Conservation (phyloP, 2,113 vertebrate genomes). For the Corynorhinus townsendii region DNA sequence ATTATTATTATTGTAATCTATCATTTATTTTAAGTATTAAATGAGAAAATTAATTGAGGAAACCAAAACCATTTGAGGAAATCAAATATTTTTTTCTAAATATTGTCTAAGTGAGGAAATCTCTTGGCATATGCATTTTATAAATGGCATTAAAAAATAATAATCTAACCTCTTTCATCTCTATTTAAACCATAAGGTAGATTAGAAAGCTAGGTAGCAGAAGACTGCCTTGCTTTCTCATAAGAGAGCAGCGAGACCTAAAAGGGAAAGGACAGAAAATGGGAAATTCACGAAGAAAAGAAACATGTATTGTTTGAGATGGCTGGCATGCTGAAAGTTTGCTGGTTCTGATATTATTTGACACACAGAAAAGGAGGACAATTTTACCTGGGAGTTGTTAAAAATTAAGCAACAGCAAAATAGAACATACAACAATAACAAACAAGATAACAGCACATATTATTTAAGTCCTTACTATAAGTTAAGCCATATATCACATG, state of each 20-base stretch:
- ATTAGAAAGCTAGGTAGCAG: background rate
- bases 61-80: background rate
- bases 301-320: background rate
- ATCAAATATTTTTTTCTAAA: slow-evolving; percentile 35
- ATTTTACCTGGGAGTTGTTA: background rate
- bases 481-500: background rate
- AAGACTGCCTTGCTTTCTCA: background rate
- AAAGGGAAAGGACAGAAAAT: background rate
- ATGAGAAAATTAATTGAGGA: background rate
- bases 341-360: background rate
- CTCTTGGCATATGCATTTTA: background rate
- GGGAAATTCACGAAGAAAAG: background rate
- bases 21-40: slow-evolving; percentile 24
- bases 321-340: background rate
- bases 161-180: background rate
- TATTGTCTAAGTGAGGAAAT: background rate
- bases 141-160: background rate
- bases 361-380: background rate
- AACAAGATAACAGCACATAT: background rate
- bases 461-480: background rate
- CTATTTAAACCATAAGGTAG: background rate
- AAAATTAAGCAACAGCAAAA: background rate
- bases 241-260: background rate
- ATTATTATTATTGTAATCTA: background rate
- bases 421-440: background rate